phyloP scores from a whole-genome alignment of 2,797 vertebrate genomes.

The Scolopax bukidnonensis region DNA sequence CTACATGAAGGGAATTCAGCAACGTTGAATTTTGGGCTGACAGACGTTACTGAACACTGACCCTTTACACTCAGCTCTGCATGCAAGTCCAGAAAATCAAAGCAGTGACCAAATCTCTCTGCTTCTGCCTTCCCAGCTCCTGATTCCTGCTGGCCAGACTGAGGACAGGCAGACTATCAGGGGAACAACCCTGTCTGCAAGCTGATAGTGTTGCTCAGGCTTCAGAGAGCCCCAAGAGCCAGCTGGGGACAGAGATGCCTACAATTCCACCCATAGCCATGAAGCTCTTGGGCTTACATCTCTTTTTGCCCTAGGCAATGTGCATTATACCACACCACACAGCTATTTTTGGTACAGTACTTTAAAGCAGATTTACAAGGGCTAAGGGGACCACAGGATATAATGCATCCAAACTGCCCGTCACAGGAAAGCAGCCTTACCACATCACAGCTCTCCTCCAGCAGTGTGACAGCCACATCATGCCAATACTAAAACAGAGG shows the following conservation, averaged over 20 bases:
- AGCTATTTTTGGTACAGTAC: not conserved
- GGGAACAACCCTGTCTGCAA: not conserved
- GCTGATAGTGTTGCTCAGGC: not conserved
- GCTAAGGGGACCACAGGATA: not conserved
- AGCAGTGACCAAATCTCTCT: not conserved
- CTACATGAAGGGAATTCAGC: not conserved
- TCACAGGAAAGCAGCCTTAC: not conserved
- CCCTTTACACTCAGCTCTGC: not conserved
- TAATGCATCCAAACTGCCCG: not conserved
- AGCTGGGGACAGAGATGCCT: not conserved
- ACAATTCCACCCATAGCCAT: not conserved
- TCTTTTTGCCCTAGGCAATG: not conserved
- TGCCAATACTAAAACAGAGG: not conserved
- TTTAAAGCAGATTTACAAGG: not conserved
- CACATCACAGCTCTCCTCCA: not conserved
- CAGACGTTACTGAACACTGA: not conserved
- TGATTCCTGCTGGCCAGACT: accelerated
- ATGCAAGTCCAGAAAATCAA: not conserved
- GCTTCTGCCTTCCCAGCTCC: not conserved
- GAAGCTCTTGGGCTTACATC: not conserved
- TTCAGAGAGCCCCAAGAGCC: not conserved
- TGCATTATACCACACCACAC: not conserved
- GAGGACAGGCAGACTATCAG: accelerated
- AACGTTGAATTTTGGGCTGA: not conserved
- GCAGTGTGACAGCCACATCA: not conserved